Percentiles rank a stretch among this genome's conserved stretches.
Conservation (phyloP, 2,113 vertebrate species). For the Chitala chitala region DNA sequence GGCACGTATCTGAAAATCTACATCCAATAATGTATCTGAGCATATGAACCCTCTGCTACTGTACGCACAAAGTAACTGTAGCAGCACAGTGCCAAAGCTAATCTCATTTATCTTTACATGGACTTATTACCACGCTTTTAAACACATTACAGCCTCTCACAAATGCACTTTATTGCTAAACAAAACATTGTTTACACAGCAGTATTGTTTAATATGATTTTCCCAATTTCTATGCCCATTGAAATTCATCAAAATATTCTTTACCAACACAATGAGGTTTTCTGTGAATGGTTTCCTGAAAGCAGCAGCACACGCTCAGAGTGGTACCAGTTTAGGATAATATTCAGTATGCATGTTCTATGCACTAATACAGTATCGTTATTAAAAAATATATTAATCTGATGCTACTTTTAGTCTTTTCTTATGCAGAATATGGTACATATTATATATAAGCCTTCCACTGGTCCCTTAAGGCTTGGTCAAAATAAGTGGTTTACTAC, state of each 20-base stretch:
- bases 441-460: slow-evolving; percentile 41
- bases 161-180: slow-evolving; percentile 60
- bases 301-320: neutral
- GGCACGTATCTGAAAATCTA: slow-evolving; percentile 37
- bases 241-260: neutral
- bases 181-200: slow-evolving; percentile 5
- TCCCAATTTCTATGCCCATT: neutral
- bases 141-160: slow-evolving; percentile 34
- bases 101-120: slow-evolving; percentile 14
- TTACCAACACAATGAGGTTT: slow-evolving; percentile 14
- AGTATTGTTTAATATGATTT: neutral
- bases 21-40: slow-evolving; percentile 41
- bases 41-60: slow-evolving; percentile 5
- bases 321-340: neutral
- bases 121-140: slow-evolving; percentile 47
- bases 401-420: slow-evolving; percentile 52
- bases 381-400: slow-evolving; percentile 38
- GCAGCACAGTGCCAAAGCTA: slow-evolving; percentile 48
- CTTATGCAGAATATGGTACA: slow-evolving; percentile 41
- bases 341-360: slow-evolving; percentile 31
- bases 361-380: slow-evolving; percentile 41
- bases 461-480: slow-evolving; percentile 70
- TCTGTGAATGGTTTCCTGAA: neutral
- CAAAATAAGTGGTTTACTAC: slow-evolving; percentile 44
- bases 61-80: slow-evolving; percentile 37